Evolutionary conservation across 2,888 invertebrate species (phyloP).

Genomic region (Bombylius discolor): DNA sequence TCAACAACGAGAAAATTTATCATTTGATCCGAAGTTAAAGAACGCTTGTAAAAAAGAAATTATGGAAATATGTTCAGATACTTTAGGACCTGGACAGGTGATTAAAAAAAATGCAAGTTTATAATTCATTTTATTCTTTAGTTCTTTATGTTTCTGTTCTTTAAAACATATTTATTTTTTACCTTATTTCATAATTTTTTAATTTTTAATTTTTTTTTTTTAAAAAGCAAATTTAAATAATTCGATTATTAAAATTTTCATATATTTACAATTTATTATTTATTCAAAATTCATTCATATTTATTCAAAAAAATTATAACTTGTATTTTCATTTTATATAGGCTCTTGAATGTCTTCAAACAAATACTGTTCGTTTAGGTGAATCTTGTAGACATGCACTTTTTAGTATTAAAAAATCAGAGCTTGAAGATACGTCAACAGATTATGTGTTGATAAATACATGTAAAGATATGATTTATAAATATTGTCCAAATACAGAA

Average conservation of each 20-base stretch:
- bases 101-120: slow-evolving; percentile 36
- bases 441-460: slow-evolving; percentile 74
- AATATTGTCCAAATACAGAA: slow-evolving; percentile 66
- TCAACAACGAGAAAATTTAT: slow-evolving; percentile 80
- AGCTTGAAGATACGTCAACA: slow-evolving; percentile 71
- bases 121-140: background rate
- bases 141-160: no score
- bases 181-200: no score
- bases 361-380: slow-evolving; percentile 48
- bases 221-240: no score
- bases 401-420: slow-evolving; percentile 75
- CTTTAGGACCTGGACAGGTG: slow-evolving; percentile 49
- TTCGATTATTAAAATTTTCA: no score
- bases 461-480: slow-evolving; percentile 75
- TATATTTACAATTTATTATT: no score
- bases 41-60: slow-evolving; percentile 73
- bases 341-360: slow-evolving; percentile 69
- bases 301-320: no score
- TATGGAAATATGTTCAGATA: slow-evolving; percentile 51
- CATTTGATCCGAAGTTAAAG: slow-evolving; percentile 72
- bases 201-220: no score
- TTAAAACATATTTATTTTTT: no score
- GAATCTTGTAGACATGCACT: slow-evolving; percentile 63
- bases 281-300: no score
- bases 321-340: slow-evolving; percentile 23